These are phyloP conservation scores for Cryptosula pallasiana DNA, from an alignment of 2,888 invertebrate species.

Conservation along the genomic window DNA sequence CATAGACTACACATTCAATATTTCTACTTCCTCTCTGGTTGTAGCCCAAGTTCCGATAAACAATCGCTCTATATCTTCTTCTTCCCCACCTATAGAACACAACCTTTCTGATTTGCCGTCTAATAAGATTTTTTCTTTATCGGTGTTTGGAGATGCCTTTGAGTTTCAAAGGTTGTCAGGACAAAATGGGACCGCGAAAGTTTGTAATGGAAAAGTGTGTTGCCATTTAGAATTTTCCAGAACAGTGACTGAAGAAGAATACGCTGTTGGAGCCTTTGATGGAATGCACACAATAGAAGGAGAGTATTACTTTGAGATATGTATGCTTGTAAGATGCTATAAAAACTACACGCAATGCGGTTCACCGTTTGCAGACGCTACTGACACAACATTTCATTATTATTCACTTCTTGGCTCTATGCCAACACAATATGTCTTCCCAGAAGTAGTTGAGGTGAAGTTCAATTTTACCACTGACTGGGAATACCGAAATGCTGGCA, in stretches of 20 bases:
- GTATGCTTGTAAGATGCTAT: neutral
- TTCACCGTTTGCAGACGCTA: neutral
- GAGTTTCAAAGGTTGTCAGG: neutral
- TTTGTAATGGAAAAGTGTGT: neutral
- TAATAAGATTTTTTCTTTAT: neutral
- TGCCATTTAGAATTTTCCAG: constrained; percentile 7
- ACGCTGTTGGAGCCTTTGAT: constrained; percentile 20
- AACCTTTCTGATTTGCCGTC: neutral
- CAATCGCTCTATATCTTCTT: too few species aligned
- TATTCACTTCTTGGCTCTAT: neutral
- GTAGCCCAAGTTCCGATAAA: constrained; percentile 19
- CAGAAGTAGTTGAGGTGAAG: neutral
- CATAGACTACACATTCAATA: constrained; percentile 25
- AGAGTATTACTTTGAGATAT: constrained; percentile 20
- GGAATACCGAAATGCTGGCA: neutral
- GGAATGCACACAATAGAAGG: constrained; percentile 25
- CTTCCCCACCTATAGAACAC: neutral
- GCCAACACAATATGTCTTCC: neutral
- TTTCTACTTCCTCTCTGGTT: constrained; percentile 14
- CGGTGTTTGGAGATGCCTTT: constrained; percentile 8
- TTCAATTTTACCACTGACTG: constrained; percentile 10
- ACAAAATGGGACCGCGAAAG: neutral
- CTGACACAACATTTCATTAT: neutral
- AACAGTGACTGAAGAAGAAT: neutral
- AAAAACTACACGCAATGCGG: neutral